Evolutionary conservation across 2,113 vertebrate genomes (phyloP).

Genomic region (Malaclemys terrapin): DNA sequence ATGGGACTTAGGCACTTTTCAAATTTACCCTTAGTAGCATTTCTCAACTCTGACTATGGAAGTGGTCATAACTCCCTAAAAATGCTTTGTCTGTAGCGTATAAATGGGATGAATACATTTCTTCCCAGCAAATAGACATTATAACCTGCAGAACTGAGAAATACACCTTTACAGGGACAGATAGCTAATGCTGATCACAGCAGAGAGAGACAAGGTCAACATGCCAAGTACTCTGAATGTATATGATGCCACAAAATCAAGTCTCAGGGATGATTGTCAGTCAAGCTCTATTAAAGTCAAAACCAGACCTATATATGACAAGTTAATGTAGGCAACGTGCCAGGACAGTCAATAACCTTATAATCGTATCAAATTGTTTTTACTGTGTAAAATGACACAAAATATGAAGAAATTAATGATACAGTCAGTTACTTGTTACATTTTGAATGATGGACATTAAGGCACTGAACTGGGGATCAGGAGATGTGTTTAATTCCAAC

Average conservation of each 20-base stretch:
- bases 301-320: background rate
- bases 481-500: background rate
- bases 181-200: slow-evolving; percentile 32
- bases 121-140: slow-evolving; percentile 20
- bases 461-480: background rate
- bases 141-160: slow-evolving; percentile 39
- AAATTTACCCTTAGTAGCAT: background rate
- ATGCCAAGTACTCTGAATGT: background rate
- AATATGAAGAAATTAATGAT: background rate
- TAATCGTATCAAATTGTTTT: background rate
- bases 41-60: background rate
- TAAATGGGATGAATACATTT: background rate
- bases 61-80: slow-evolving; percentile 33
- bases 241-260: slow-evolving; percentile 11
- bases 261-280: background rate
- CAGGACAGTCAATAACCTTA: background rate
- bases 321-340: background rate
- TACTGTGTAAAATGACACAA: background rate
- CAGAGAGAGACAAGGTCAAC: slow-evolving; percentile 35
- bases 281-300: slow-evolving; percentile 38
- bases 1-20: background rate
- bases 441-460: background rate
- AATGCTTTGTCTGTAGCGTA: slow-evolving; percentile 18
- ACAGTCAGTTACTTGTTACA: background rate
- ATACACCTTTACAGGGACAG: slow-evolving; percentile 2